These are phyloP conservation scores for Nautilus pompilius DNA, from an alignment of 1,140 invertebrate genomes.

Conservation along the genomic window DNA sequence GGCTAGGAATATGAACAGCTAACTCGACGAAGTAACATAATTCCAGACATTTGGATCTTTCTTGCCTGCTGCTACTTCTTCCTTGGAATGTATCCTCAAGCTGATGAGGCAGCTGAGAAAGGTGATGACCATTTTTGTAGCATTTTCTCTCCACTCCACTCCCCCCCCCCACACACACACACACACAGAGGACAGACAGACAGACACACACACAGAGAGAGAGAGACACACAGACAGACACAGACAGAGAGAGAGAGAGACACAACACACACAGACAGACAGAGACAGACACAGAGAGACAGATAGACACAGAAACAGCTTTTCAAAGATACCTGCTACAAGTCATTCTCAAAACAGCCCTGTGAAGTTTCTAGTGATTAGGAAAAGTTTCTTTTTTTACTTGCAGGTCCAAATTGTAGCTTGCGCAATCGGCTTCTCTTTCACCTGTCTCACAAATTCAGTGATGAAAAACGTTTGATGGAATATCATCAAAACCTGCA, in stretches of 20 bases:
- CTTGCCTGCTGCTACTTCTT: slow-evolving; percentile 95
- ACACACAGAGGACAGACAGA: too few relatives aligned
- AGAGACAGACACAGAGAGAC: too few relatives aligned
- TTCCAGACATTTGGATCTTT: slow-evolving; percentile 67
- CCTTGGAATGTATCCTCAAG: slow-evolving; percentile 77
- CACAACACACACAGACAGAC: too few relatives aligned
- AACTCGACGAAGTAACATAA: slow-evolving; percentile 43
- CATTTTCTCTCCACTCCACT: too few relatives aligned
- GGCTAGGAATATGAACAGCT: slow-evolving; percentile 57
- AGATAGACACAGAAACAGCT: too few relatives aligned
- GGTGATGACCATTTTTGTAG: slow-evolving; percentile 29
- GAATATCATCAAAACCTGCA: slow-evolving; percentile 78
- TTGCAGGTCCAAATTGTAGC: slow-evolving; percentile 49
- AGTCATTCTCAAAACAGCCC: too few relatives aligned
- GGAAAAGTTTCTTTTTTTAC: slow-evolving; percentile 7
- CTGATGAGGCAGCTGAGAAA: slow-evolving; percentile 58
- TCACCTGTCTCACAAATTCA: slow-evolving; percentile 91
- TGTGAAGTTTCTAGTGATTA: not conserved
- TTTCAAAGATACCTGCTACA: too few relatives aligned
- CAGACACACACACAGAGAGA: too few relatives aligned
- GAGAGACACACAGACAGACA: too few relatives aligned
- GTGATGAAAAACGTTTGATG: slow-evolving; percentile 80
- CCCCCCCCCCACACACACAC: too few relatives aligned
- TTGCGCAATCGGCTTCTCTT: slow-evolving; percentile 78
- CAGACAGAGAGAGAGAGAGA: too few relatives aligned